These are phyloP conservation scores for Reinhardtius hippoglossoides DNA, from an alignment of 2,113 vertebrate species.

Conservation along the genomic window DNA sequence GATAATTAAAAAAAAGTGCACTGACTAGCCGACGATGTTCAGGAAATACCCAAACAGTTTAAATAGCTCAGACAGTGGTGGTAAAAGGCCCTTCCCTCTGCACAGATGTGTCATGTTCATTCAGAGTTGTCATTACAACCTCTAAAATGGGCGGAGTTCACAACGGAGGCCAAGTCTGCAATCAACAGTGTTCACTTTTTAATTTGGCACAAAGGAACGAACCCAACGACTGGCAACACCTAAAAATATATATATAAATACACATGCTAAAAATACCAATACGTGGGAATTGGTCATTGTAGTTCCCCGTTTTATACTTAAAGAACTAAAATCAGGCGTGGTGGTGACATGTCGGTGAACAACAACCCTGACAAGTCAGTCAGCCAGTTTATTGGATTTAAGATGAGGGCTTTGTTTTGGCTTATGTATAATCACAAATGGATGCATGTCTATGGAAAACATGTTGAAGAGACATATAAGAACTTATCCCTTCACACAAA, in stretches of 20 bases:
- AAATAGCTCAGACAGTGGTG: constrained; percentile 47
- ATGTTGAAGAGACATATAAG: neutral
- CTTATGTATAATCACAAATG: neutral
- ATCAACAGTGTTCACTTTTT: constrained; percentile 5
- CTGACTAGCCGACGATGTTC: constrained; percentile 34
- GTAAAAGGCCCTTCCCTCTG: constrained; percentile 64
- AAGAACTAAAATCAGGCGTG: constrained; percentile 16
- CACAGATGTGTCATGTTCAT: constrained; percentile 40
- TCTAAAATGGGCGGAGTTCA: constrained; percentile 27
- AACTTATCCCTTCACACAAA: no score
- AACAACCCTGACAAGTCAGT: neutral
- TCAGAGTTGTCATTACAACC: constrained; percentile 44
- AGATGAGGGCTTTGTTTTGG: neutral
- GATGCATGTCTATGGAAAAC: neutral
- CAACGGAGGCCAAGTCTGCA: constrained; percentile 3
- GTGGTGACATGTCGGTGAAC: constrained; percentile 29
- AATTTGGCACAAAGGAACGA: constrained; percentile 6
- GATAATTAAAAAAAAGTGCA: constrained; percentile 63
- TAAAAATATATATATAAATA: neutral
- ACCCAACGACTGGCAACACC: neutral
- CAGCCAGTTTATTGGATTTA: neutral
- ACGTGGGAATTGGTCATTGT: neutral
- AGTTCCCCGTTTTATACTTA: neutral
- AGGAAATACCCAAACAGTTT: constrained; percentile 59
- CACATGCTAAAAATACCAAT: neutral